Conservation (phyloP, 2,888 invertebrate genomes). For the Serrognathus titanus region DNA sequence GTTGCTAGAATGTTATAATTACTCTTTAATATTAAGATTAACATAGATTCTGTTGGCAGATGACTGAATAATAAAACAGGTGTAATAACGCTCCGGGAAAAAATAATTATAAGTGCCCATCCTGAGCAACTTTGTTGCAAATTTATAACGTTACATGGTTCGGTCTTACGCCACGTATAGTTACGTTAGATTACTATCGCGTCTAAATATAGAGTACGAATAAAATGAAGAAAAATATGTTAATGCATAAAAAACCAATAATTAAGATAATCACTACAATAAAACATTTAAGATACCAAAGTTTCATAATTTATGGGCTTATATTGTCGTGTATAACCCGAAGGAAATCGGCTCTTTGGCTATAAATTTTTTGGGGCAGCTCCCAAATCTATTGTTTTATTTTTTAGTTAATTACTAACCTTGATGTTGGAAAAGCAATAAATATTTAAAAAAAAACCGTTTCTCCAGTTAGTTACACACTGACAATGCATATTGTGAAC, state of each 20-base stretch:
- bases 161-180: too few relatives aligned
- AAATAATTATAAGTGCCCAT: too few relatives aligned
- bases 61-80: too few relatives aligned
- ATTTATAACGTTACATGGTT: too few relatives aligned
- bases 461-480: too few relatives aligned
- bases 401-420: not conserved
- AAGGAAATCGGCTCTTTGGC: constrained; percentile 2
- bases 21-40: too few relatives aligned
- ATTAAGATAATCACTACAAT: constrained; percentile 26
- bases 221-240: constrained; percentile 25
- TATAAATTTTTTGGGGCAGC: not conserved
- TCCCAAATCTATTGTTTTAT: not conserved
- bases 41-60: too few relatives aligned
- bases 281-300: not conserved
- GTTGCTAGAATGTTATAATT: too few relatives aligned
- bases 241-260: constrained; percentile 27
- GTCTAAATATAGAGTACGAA: constrained; percentile 17
- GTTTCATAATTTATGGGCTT: not conserved
- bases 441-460: too few relatives aligned
- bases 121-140: too few relatives aligned
- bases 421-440: not conserved
- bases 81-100: too few relatives aligned
- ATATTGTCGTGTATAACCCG: constrained; percentile 1
- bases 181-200: constrained; percentile 1
- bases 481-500: too few relatives aligned